Evolutionary conservation across 2,888 invertebrate genomes (phyloP), one percentile per base, ranked within the genome.

Genomic region (Sipha maydis): DNA sequence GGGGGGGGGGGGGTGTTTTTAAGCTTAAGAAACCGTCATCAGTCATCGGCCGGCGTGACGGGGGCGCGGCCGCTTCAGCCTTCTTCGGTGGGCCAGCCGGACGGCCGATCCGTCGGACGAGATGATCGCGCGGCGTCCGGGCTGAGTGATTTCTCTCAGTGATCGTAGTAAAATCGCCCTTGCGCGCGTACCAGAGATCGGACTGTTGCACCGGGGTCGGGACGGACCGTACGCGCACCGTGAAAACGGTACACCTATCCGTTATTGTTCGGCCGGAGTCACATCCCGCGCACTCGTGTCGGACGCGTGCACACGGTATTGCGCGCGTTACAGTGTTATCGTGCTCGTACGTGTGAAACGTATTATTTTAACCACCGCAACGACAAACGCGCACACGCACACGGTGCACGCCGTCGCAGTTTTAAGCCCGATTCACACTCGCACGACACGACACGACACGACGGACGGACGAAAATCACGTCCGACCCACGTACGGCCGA

Each of bases 51-150:
- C 1, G 14, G 11, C 69, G 28, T 11, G 69, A 69, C 34, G 73
- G 71, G 31, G 79, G 67, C 21, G n/a, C n/a, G n/a, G 79, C 61
- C 54, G 79, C 56, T 2, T 34, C 56, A 11, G 61, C 56, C 79
- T 80, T 61, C 67, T 38, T 67, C 61, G 80, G 80, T 67, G 80
- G 48, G 67, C 67, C 80, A 67, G 80, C 79, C 38, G 38, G 79
- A 25, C 34, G 61, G 79, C 77, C 19, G 3, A n/a, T 0, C 67
- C 56, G 21, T 79, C 78, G 34, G 61, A 61, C 79, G 79, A 79
- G 61, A 38, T 61, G 71, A 71, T 31, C 1, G 5, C 41, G 71
- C 25, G 61, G 21, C 21, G 14, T 61, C 3, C 11, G 71, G 28
- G 28, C 28, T n/a, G n/a, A 69, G 28, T 14, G 71, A 71, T 71